These are phyloP conservation scores for Cotesia glomerata DNA, from an alignment of 1,140 invertebrate species.

Conservation along the genomic window DNA sequence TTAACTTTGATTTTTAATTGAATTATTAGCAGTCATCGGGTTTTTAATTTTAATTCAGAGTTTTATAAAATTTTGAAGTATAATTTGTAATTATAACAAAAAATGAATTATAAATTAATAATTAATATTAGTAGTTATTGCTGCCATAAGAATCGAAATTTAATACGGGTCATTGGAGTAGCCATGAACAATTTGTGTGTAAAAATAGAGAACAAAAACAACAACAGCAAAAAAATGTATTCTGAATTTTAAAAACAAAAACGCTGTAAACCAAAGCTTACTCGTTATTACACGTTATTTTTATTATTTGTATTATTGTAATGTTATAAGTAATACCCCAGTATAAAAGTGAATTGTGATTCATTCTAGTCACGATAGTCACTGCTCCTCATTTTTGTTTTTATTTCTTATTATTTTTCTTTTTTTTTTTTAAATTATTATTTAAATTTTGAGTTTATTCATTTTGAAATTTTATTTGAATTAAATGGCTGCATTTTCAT, in stretches of 20 bases:
- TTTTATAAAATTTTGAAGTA: conserved; percentile 31
- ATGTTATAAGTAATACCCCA: conserved; percentile 48
- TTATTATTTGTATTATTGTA: conserved; percentile 35
- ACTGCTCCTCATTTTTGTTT: conserved; percentile 46
- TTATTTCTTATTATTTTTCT: neutral
- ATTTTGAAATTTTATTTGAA: neutral
- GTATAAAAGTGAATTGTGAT: conserved; percentile 53
- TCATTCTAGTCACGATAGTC: conserved; percentile 57
- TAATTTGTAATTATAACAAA: neutral
- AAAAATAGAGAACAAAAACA: conserved; percentile 31
- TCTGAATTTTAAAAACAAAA: conserved; percentile 14
- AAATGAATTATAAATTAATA: conserved; percentile 18
- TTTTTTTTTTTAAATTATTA: neutral
- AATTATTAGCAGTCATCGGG: conserved; percentile 9
- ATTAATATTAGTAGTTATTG: conserved; percentile 32
- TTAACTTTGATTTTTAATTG: conserved; percentile 7
- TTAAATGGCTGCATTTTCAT: conserved; percentile 18
- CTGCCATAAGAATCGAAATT: conserved; percentile 14
- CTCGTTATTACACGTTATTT: conserved; percentile 41
- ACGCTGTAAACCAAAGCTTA: conserved; percentile 57
- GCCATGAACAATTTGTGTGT: conserved; percentile 33
- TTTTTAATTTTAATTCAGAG: conserved; percentile 5
- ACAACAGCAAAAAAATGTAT: conserved; percentile 21
- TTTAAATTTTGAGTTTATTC: conserved; percentile 13
- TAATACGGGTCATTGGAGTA: conserved; percentile 34